Base-by-base conservation (phyloP, 2,888 invertebrate genomes). In the Pyrocoelia pectoralis region DNA sequence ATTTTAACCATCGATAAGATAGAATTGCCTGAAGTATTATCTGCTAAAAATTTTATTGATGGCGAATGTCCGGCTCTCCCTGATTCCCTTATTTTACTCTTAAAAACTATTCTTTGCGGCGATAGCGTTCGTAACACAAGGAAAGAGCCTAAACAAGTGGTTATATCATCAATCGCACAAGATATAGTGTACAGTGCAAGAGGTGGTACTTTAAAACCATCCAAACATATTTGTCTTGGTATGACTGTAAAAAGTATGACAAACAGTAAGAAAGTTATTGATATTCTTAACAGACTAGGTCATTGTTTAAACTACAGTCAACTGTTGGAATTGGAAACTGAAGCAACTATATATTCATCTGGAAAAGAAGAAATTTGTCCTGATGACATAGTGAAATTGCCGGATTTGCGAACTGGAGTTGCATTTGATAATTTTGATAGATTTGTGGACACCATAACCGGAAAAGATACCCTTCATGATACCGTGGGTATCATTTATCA, bases 401-500 rank as follows among this genome's bases (percentile, higher is more conserved):
- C 65, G 6, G 61, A 72, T 56, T 66, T 74, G 43, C 48, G 65
- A 56, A 76, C 75, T 46, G 72, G 72, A 48, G 58, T 68, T 1
- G 68, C 68, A 9, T 63, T 57, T 14, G 68, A 75, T 33, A 72
- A 74, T 61, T 73, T 69, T 41, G 72, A 74, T 61, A 43, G 73
- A 9, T 74, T 67, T 58, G 70, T 70, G 5, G 73, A 74, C 15
- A 73, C 72, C 1, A 10, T 17, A 1, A 67, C 46, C 53, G 72
- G 72, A 4, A 74, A 72, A 61, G 68, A 73, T 29, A 74, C 72
- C 0, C 52, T 74, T 1, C 69, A 73, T 33, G 72, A 74, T 19
- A 73, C 68, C 0, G 72, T 73, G 1, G 70, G 73, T 1, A 72
- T 72, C 17, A 56, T 73, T 49, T 71, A 60, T 59, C 72, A 71